Percentiles rank a stretch among this genome's conserved stretches.
phyloP scores from a whole-genome alignment of 2,888 invertebrate genomes.

The Drosophila formosana region DNA sequence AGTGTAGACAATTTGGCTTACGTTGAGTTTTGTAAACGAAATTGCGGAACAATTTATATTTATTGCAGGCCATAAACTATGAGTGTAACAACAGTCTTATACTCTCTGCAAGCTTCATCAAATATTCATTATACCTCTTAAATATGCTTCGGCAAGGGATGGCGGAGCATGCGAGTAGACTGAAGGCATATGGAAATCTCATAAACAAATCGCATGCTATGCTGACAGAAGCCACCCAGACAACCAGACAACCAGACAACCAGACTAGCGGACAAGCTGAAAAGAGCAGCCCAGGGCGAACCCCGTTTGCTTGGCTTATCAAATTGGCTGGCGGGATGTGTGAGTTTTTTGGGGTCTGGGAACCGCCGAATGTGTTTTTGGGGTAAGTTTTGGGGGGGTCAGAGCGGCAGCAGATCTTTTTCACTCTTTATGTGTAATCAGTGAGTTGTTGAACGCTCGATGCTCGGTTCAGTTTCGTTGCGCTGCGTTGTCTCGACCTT shows the following conservation, averaged over 20 bases:
- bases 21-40: constrained; percentile 14
- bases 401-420: constrained; percentile 42
- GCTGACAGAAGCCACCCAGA: constrained; percentile 47
- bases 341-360: constrained; percentile 1
- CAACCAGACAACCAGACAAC: not conserved
- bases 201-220: constrained; percentile 56
- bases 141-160: not conserved
- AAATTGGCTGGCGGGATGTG: constrained; percentile 37
- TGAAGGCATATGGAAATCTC: constrained; percentile 54
- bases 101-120: constrained; percentile 39
- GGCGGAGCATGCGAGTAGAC: constrained; percentile 5
- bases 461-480: constrained; percentile 12
- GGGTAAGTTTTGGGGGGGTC: constrained; percentile 22
- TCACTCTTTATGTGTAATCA: constrained; percentile 57
- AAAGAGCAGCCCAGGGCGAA: constrained; percentile 6
- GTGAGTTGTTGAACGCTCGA: constrained; percentile 47
- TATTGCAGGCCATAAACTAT: constrained; percentile 19
- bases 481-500: constrained; percentile 42
- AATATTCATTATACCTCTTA: constrained; percentile 50
- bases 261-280: too few relatives aligned
- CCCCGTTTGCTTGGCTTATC: constrained; percentile 37
- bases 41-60: constrained; percentile 39
- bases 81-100: not conserved
- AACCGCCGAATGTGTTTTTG: not conserved
- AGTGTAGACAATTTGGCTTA: constrained; percentile 7